These are phyloP conservation scores for Poeciliopsis infans DNA, from an alignment of 2,797 vertebrate species.

Conservation along the genomic window DNA sequence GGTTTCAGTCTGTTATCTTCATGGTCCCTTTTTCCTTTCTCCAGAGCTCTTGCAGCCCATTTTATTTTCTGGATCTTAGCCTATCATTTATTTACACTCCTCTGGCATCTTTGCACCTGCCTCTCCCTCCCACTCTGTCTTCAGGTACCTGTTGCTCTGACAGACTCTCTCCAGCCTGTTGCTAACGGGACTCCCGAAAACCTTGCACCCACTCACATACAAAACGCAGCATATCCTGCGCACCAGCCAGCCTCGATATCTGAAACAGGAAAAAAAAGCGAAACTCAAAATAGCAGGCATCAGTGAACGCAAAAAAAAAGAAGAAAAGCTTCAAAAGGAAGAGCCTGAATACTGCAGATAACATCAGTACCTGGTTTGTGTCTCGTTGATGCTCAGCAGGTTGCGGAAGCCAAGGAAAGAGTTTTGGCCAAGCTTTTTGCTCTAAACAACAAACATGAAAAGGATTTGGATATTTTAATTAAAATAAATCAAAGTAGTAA, in stretches of 20 bases:
- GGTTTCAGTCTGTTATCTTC: slow-evolving; percentile 50
- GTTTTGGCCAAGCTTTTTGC: slow-evolving; percentile 66
- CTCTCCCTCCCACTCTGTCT: slow-evolving; percentile 23
- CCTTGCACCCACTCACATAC: slow-evolving; percentile 79
- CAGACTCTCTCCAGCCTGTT: slow-evolving; percentile 75
- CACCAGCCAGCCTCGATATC: slow-evolving; percentile 94
- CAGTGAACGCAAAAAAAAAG: not conserved
- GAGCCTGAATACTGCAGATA: not conserved
- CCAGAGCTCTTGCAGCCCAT: slow-evolving; percentile 33
- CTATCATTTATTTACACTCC: slow-evolving; percentile 62
- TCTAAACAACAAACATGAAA: slow-evolving; percentile 48
- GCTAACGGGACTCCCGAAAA: slow-evolving; percentile 61
- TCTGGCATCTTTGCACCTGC: slow-evolving; percentile 30
- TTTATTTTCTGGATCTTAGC: slow-evolving; percentile 56
- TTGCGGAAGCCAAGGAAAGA: slow-evolving; percentile 82
- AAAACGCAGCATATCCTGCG: slow-evolving; percentile 85
- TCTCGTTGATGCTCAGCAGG: slow-evolving; percentile 83
- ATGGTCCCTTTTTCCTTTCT: slow-evolving; percentile 15
- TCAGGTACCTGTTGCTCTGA: slow-evolving; percentile 80
- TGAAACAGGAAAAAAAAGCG: slow-evolving; percentile 53
- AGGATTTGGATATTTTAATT: slow-evolving; percentile 6
- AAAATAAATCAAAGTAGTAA: not conserved
- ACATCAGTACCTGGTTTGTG: slow-evolving; percentile 84
- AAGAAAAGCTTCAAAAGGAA: not conserved
- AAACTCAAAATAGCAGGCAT: slow-evolving; percentile 11